Percentiles rank a stretch among this genome's conserved stretches.
Conservation (phyloP, 1,140 invertebrate species). For the Drosophila sturtevanti region DNA sequence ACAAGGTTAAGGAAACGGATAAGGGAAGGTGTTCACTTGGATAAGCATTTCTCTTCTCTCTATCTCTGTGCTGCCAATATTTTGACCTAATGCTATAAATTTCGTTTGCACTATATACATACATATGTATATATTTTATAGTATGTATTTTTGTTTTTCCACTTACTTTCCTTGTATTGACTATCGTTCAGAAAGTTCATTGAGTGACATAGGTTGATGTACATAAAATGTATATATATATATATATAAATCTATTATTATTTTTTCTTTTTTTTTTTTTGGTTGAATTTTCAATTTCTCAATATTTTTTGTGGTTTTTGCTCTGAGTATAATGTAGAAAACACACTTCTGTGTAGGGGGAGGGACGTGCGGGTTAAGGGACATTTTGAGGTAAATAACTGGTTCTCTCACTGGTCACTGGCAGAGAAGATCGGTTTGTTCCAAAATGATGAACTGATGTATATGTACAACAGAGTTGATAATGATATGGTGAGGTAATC, state of each 20-base stretch:
- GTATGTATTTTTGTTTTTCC: not conserved
- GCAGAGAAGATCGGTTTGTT: constrained; percentile 12
- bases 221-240: constrained; percentile 7
- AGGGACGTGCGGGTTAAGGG: not conserved
- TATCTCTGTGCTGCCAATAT: not conserved
- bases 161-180: not conserved
- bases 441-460: constrained; percentile 1
- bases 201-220: not conserved
- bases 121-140: too few species aligned
- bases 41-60: not conserved
- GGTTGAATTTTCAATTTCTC: not conserved
- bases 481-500: constrained; percentile 13
- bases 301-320: not conserved
- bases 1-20: not conserved
- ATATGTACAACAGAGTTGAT: constrained; percentile 18
- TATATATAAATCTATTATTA: too few species aligned
- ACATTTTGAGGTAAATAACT: constrained; percentile 3
- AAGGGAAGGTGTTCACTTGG: not conserved
- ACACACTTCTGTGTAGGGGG: not conserved
- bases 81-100: not conserved
- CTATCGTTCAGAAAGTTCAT: not conserved
- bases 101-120: not conserved
- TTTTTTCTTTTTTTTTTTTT: too few species aligned
- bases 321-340: constrained; percentile 5
- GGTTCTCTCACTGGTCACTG: constrained; percentile 31